A percentile compares a stretch with the other conserved stretches of the same genome.
Evolutionary conservation across 2,113 vertebrate species (phyloP).

Genomic region (Rhizomys pruinosus): DNA sequence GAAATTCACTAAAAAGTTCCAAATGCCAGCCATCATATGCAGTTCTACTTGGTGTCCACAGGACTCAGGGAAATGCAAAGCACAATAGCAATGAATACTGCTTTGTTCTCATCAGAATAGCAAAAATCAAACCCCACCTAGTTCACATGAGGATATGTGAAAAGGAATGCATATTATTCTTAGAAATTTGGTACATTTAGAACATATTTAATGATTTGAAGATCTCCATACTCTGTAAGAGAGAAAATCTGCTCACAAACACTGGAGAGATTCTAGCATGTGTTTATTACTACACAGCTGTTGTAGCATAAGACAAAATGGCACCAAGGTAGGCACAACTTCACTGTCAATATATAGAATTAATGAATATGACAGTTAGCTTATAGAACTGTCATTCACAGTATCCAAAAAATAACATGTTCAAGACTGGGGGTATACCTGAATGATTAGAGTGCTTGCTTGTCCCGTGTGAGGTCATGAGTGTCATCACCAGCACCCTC

Average conservation of each 20-base stretch:
- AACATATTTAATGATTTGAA: not conserved
- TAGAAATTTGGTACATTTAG: not conserved
- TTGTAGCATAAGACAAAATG: not conserved
- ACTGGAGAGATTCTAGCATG: not conserved
- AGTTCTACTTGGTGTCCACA: not conserved
- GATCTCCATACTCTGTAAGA: not conserved
- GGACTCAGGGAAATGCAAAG: not conserved
- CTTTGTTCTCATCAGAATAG: not conserved
- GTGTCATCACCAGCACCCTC: not conserved
- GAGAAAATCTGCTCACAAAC: not conserved
- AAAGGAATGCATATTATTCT: not conserved
- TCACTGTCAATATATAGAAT: not conserved
- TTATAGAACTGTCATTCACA: not conserved
- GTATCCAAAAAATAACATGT: constrained; percentile 8
- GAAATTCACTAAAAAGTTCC: too few species aligned
- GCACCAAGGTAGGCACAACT: not conserved
- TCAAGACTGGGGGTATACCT: not conserved
- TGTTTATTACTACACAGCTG: not conserved
- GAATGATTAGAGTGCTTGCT: not conserved
- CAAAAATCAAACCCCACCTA: not conserved
- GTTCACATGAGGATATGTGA: not conserved
- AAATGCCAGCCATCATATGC: not conserved
- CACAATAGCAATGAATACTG: not conserved
- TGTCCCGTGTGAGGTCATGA: not conserved
- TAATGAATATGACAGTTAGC: not conserved